Percentiles rank a stretch among this genome's conserved stretches.
phyloP scores from a whole-genome alignment of 2,113 vertebrate genomes.

The Motacilla alba region DNA sequence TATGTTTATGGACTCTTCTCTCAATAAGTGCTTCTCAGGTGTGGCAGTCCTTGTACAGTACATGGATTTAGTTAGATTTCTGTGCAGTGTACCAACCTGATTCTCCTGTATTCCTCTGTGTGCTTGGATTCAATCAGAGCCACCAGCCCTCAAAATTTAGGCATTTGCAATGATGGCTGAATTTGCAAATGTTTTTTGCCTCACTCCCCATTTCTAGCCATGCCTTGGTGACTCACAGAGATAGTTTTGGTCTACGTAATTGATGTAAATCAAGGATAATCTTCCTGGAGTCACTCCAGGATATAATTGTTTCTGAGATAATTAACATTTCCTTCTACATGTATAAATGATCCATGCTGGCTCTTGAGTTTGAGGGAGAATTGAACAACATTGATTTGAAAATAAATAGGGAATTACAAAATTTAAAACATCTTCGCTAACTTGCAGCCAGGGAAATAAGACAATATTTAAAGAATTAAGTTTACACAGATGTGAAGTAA shows the following conservation, averaged over 20 bases:
- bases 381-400: slow-evolving; percentile 53
- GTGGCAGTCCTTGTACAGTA: not conserved
- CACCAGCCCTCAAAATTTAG: not conserved
- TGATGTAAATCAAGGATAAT: slow-evolving; percentile 54
- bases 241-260: not conserved
- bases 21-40: not conserved
- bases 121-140: not conserved
- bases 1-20: not conserved
- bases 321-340: not conserved
- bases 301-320: slow-evolving; percentile 49
- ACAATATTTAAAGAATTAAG: slow-evolving; percentile 60
- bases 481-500: slow-evolving; percentile 48
- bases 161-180: not conserved
- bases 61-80: not conserved
- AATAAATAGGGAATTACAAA: slow-evolving; percentile 61
- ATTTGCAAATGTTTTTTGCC: not conserved
- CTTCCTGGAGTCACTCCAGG: slow-evolving; percentile 25
- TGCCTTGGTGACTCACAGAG: not conserved
- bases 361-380: slow-evolving; percentile 27
- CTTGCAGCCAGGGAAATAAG: slow-evolving; percentile 48
- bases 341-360: slow-evolving; percentile 22
- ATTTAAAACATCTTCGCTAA: slow-evolving; percentile 16
- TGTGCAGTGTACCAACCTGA: not conserved
- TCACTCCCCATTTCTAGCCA: not conserved
- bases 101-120: not conserved